Evolutionary conservation across 2,113 vertebrate genomes (phyloP).

Genomic region (Mugil cephalus): DNA sequence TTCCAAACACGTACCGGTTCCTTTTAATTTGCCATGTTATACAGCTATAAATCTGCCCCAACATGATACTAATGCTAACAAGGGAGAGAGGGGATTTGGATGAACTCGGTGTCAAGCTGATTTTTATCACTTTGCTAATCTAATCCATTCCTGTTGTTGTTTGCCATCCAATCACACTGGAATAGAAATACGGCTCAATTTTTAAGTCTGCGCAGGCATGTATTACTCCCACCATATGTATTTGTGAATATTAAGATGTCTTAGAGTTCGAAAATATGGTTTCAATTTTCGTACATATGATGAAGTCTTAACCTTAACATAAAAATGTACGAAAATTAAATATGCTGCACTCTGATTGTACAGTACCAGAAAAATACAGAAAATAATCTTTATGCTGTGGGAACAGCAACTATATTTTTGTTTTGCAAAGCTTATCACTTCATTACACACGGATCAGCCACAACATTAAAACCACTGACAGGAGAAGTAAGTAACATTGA

Average conservation of each 20-base stretch:
- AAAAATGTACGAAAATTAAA: slow-evolving; percentile 23
- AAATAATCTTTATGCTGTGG: not conserved
- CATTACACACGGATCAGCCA: too few relatives aligned
- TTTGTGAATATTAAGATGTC: slow-evolving; percentile 32
- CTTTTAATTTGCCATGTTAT: slow-evolving; percentile 72
- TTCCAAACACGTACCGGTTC: slow-evolving; percentile 67
- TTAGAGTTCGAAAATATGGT: slow-evolving; percentile 23
- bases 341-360: not conserved
- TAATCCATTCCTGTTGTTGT: slow-evolving; percentile 62
- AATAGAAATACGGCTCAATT: slow-evolving; percentile 21
- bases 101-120: slow-evolving; percentile 41
- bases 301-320: slow-evolving; percentile 11
- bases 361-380: not conserved
- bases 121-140: slow-evolving; percentile 53
- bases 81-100: slow-evolving; percentile 53
- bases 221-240: slow-evolving; percentile 43
- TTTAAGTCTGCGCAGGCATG: not conserved
- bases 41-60: slow-evolving; percentile 71
- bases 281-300: not conserved
- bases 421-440: too few relatives aligned
- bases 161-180: slow-evolving; percentile 35
- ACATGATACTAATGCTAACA: slow-evolving; percentile 61
- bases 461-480: too few relatives aligned
- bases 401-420: not conserved
- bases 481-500: too few relatives aligned